A percentile compares a stretch with the other conserved stretches of the same genome.
phyloP scores from a whole-genome alignment of 2,113 vertebrate genomes.

The Salvelinus fontinalis region DNA sequence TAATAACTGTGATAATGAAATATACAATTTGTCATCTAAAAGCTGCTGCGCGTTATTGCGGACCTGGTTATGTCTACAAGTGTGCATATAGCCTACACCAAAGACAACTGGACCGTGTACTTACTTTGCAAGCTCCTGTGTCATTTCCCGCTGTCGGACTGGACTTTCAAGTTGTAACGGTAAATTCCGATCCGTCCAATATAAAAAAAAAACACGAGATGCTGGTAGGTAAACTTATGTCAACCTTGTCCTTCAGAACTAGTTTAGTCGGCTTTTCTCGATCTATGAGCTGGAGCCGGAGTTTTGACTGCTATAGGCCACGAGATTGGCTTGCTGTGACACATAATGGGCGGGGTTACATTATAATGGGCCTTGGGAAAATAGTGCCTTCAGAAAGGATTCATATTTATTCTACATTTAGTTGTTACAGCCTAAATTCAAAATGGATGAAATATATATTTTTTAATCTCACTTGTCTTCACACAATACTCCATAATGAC shows the following conservation, averaged over 20 bases:
- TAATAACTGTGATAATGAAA: too few relatives aligned
- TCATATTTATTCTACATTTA: too few relatives aligned
- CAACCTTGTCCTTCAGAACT: slow-evolving; percentile 62
- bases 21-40: background rate
- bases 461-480: too few relatives aligned
- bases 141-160: slow-evolving; percentile 79
- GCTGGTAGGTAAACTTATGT: slow-evolving; percentile 37
- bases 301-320: slow-evolving; percentile 19
- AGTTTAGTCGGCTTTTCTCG: slow-evolving; percentile 76
- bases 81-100: slow-evolving; percentile 59
- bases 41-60: slow-evolving; percentile 44
- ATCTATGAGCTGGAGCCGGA: slow-evolving; percentile 49
- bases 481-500: too few relatives aligned
- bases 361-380: slow-evolving; percentile 36
- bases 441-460: too few relatives aligned
- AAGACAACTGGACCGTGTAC: slow-evolving; percentile 34
- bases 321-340: background rate
- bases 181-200: slow-evolving; percentile 54
- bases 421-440: too few relatives aligned
- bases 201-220: background rate
- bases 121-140: slow-evolving; percentile 83
- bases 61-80: slow-evolving; percentile 65
- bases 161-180: slow-evolving; percentile 79
- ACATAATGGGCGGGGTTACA: slow-evolving; percentile 56
- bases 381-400: too few relatives aligned